Conservation (phyloP, 2,888 invertebrate species). For the Polyploca ridens region DNA sequence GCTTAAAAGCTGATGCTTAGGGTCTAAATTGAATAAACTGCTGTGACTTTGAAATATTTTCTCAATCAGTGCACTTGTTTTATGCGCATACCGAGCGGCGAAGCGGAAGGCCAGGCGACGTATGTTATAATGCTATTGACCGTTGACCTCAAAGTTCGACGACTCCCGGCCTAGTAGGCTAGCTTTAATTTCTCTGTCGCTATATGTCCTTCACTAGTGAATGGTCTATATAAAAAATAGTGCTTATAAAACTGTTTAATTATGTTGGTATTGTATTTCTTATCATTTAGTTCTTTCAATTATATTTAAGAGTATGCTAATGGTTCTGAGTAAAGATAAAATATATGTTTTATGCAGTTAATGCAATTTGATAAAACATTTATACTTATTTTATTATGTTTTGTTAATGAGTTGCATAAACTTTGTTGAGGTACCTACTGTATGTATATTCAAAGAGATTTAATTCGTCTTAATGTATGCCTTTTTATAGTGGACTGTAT, state of each 20-base stretch:
- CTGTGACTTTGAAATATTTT: neutral
- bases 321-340: neutral
- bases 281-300: neutral
- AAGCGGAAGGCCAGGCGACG: constrained; percentile 13
- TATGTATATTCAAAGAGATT: too few species aligned
- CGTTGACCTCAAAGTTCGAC: constrained; percentile 56
- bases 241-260: too few species aligned
- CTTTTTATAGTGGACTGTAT: too few species aligned
- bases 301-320: neutral
- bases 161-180: constrained; percentile 47
- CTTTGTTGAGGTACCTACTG: too few species aligned
- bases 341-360: neutral
- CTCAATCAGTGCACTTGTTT: neutral
- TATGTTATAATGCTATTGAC: constrained; percentile 38
- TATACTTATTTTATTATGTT: neutral
- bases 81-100: neutral
- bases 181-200: constrained; percentile 27
- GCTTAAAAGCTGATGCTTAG: neutral
- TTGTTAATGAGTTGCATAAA: neutral
- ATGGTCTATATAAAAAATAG: neutral
- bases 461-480: too few species aligned
- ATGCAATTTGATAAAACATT: neutral
- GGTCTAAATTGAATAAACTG: neutral
- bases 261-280: neutral
- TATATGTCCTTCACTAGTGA: constrained; percentile 13